A percentile compares a stretch with the other conserved stretches of the same genome.
Evolutionary conservation across 2,113 vertebrate genomes (phyloP).

Genomic region (Prochilodus magdalenae): DNA sequence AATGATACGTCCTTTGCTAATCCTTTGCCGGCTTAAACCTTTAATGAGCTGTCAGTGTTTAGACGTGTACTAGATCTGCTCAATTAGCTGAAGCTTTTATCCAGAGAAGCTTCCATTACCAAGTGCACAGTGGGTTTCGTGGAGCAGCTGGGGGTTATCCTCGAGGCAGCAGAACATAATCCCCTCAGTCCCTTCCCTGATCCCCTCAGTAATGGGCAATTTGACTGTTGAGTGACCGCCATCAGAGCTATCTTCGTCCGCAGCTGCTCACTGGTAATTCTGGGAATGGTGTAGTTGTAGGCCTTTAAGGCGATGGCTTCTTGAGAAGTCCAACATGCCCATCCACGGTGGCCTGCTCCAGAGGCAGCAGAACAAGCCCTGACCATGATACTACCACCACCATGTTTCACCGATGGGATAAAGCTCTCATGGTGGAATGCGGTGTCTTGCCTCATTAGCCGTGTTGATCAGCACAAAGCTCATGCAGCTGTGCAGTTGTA

Average conservation of each 20-base stretch:
- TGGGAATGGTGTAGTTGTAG: not conserved
- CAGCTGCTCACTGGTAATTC: not conserved
- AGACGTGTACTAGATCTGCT: too few relatives aligned
- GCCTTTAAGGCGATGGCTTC: not conserved
- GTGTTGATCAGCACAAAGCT: too few relatives aligned
- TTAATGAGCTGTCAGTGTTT: not conserved
- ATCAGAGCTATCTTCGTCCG: not conserved
- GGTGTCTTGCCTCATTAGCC: too few relatives aligned
- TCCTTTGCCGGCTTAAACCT: not conserved
- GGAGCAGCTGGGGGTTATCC: slow-evolving; percentile 5
- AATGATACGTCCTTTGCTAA: not conserved
- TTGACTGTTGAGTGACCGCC: not conserved
- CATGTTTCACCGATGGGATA: too few relatives aligned
- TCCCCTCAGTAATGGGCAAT: not conserved
- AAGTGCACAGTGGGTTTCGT: not conserved
- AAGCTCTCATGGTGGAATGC: too few relatives aligned
- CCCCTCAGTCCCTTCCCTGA: not conserved
- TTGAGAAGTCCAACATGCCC: not conserved
- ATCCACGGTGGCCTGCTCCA: not conserved
- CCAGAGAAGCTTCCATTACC: not conserved
- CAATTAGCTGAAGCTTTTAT: slow-evolving; percentile 9
- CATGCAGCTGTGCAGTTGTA: too few relatives aligned
- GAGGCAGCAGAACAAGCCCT: too few relatives aligned
- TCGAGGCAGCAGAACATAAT: not conserved
- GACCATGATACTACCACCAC: too few relatives aligned